phyloP scores from a whole-genome alignment of 2,888 invertebrate genomes.

The Parascotia fuliginaria region DNA sequence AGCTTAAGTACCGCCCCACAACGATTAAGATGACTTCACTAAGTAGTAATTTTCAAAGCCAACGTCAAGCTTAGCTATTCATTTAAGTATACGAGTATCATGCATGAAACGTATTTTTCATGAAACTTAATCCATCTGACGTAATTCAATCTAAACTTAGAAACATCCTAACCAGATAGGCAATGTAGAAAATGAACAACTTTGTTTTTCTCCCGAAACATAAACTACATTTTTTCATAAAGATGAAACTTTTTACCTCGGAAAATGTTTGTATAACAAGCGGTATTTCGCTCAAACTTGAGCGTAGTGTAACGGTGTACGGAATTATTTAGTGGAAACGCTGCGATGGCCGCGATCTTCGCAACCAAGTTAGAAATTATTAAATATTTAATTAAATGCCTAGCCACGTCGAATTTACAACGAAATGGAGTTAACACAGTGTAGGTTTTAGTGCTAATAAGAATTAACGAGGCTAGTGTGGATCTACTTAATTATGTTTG shows the following conservation, averaged over 20 bases:
- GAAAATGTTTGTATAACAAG: constrained; percentile 8
- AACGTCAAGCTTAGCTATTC: too few relatives aligned
- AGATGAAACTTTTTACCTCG: constrained; percentile 5
- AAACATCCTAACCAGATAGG: constrained; percentile 19
- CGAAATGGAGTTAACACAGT: constrained; percentile 18
- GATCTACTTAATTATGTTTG: neutral
- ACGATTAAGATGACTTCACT: too few relatives aligned
- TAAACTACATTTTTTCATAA: constrained; percentile 1
- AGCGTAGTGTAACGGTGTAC: neutral
- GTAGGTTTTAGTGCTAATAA: constrained; percentile 24
- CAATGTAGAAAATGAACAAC: neutral
- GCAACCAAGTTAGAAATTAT: constrained; percentile 37
- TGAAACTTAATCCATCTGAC: too few relatives aligned
- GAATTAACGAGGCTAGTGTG: constrained; percentile 6
- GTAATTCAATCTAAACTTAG: too few relatives aligned
- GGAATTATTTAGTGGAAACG: constrained; percentile 27
- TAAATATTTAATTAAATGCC: constrained; percentile 51
- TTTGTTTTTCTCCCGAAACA: constrained; percentile 5
- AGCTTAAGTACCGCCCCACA: too few relatives aligned
- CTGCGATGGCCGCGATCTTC: constrained; percentile 11
- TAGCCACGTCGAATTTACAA: constrained; percentile 15
- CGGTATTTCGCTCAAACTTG: constrained; percentile 18
- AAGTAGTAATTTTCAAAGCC: too few relatives aligned
- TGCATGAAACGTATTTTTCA: too few relatives aligned
- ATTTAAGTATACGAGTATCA: too few relatives aligned